Evolutionary conservation across 2,113 vertebrate species (phyloP).

Genomic region (Periophthalmus modestus): DNA sequence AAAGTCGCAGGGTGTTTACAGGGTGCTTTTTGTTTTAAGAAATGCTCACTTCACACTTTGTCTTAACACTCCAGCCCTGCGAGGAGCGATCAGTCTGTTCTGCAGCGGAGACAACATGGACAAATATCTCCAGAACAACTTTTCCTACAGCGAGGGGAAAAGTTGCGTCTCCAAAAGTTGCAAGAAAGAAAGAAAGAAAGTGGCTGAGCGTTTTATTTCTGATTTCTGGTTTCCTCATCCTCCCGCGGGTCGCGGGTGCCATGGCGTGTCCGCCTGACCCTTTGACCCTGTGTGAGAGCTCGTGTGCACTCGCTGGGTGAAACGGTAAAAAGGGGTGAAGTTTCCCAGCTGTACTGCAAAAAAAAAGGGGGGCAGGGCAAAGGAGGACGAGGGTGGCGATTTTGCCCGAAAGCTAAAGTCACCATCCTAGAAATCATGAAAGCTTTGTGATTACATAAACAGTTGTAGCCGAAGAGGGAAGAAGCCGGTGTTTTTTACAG

Average conservation of each 20-base stretch:
- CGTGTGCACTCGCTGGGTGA: slow-evolving; percentile 37
- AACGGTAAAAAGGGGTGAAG: slow-evolving; percentile 54
- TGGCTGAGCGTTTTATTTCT: slow-evolving; percentile 59
- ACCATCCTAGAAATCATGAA: slow-evolving; percentile 73
- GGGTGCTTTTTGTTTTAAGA: slow-evolving; percentile 19
- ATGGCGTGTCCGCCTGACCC: slow-evolving; percentile 73
- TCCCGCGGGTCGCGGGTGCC: slow-evolving; percentile 48
- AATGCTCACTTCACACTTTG: slow-evolving; percentile 55
- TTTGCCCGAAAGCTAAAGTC: slow-evolving; percentile 69
- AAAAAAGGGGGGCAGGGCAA: slow-evolving; percentile 28
- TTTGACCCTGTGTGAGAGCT: slow-evolving; percentile 57
- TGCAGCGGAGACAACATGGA: slow-evolving; percentile 20
- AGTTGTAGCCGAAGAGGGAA: slow-evolving; percentile 19
- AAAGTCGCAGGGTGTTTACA: slow-evolving; percentile 24
- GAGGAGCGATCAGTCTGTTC: slow-evolving; percentile 50
- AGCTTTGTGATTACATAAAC: slow-evolving; percentile 66
- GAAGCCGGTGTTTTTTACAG: slow-evolving; percentile 17
- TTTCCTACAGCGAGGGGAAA: slow-evolving; percentile 10
- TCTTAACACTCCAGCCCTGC: slow-evolving; percentile 42
- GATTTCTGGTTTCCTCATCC: slow-evolving; percentile 56
- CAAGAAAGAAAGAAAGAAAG: too few relatives aligned
- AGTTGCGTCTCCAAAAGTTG: slow-evolving; percentile 64
- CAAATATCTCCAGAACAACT: slow-evolving; percentile 31
- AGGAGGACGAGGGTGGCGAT: slow-evolving; percentile 58
- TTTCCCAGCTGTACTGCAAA: slow-evolving; percentile 72